Conservation (phyloP, 2,113 vertebrate genomes). For the Hippocampus barbouri region DNA sequence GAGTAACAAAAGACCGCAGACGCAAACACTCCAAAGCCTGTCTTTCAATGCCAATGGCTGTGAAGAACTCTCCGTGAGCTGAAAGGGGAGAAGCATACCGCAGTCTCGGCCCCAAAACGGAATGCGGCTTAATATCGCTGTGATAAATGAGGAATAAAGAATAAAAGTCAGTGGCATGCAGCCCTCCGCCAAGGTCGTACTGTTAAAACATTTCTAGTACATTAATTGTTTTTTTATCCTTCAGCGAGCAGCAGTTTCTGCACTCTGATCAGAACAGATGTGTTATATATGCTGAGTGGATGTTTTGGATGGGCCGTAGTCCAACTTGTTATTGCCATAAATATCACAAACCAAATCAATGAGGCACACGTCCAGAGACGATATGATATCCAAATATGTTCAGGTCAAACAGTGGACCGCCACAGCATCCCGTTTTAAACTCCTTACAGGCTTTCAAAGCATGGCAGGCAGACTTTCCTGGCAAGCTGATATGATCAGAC, state of each 20-base stretch:
- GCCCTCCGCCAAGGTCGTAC: neutral
- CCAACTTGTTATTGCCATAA: neutral
- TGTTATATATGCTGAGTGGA: too few species aligned
- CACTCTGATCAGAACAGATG: neutral
- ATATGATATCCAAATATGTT: constrained; percentile 24
- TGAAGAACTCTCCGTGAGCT: constrained; percentile 35
- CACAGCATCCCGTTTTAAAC: constrained; percentile 6
- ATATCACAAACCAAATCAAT: neutral
- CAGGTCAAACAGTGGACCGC: neutral
- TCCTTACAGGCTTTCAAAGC: constrained; percentile 18
- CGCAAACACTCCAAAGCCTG: constrained; percentile 33
- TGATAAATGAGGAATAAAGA: neutral
- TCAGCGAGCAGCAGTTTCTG: neutral
- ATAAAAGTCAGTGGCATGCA: neutral
- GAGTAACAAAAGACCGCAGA: constrained; percentile 33
- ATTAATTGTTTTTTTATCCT: neutral
- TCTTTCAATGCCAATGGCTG: constrained; percentile 57
- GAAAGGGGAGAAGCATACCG: constrained; percentile 22
- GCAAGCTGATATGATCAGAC: constrained; percentile 35
- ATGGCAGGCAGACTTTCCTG: constrained; percentile 40
- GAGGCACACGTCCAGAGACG: neutral
- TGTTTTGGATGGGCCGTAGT: neutral
- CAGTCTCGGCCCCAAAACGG: constrained; percentile 1
- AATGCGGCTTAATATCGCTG: neutral
- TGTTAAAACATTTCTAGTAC: neutral